Percentiles rank a stretch among this genome's conserved stretches.
phyloP scores from a whole-genome alignment of 2,888 invertebrate genomes.

The Tachina lurida region DNA sequence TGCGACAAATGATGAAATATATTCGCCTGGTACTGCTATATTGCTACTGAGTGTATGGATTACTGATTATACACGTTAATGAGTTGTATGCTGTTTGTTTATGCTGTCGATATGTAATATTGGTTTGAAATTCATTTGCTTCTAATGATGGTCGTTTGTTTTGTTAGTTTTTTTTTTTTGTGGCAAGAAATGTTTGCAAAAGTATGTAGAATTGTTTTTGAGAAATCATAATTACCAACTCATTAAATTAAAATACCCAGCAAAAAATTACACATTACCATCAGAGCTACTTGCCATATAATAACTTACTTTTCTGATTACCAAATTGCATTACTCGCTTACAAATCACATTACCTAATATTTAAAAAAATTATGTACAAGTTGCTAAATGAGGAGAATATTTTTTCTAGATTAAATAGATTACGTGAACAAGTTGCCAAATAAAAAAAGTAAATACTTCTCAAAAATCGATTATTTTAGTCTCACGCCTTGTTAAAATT shows the following conservation, averaged over 20 bases:
- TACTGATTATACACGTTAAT: conserved; percentile 64
- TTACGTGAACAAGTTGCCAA: no score
- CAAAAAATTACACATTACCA: no score
- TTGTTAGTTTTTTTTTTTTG: not conserved
- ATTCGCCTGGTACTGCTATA: conserved; percentile 14
- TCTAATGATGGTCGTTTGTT: conserved; percentile 11
- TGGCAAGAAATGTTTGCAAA: not conserved
- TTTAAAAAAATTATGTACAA: no score
- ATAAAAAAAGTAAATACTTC: no score
- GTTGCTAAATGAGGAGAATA: no score
- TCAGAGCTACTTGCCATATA: no score
- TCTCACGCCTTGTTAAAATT: no score
- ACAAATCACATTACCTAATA: no score
- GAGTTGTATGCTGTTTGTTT: conserved; percentile 48
- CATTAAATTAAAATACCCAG: conserved; percentile 28
- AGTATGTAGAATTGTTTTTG: not conserved
- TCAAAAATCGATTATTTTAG: no score
- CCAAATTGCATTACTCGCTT: no score
- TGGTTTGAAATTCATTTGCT: not conserved
- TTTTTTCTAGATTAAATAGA: no score
- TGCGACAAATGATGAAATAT: conserved; percentile 67
- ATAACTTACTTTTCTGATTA: no score
- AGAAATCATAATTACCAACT: not conserved
- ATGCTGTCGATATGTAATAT: conserved; percentile 30
- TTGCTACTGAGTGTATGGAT: not conserved